Evolutionary conservation across 2,888 invertebrate species (phyloP).

Genomic region (Ernsta delagoae): DNA sequence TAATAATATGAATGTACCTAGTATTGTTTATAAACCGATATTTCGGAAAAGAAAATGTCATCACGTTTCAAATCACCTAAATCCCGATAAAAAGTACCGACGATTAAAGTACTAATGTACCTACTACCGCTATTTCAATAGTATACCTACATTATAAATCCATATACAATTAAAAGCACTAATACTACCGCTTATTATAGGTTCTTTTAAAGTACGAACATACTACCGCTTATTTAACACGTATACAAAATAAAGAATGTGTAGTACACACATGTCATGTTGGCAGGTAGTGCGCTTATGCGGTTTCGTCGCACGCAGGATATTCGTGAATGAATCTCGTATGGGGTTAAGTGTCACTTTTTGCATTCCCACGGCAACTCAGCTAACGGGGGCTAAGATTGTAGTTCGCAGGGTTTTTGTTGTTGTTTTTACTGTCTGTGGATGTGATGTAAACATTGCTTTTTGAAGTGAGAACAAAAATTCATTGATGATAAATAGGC

Average conservation of each 20-base stretch:
- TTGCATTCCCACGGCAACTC: constrained; percentile 74
- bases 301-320: constrained; percentile 82
- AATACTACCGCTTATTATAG: no score
- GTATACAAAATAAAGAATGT: constrained; percentile 10
- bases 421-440: constrained; percentile 22
- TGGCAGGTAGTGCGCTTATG: constrained; percentile 73
- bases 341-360: constrained; percentile 61
- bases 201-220: no score
- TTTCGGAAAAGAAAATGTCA: no score
- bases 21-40: no score
- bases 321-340: constrained; percentile 76
- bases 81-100: no score
- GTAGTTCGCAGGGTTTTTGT: constrained; percentile 40
- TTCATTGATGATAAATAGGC: no score
- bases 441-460: constrained; percentile 28
- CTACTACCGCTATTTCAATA: no score
- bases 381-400: constrained; percentile 59
- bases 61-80: no score
- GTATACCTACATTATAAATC: no score
- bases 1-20: no score
- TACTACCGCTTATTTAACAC: background rate
- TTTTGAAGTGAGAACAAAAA: background rate
- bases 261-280: constrained; percentile 43
- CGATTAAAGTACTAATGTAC: no score
- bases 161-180: no score